Conservation (phyloP, 2,888 invertebrate species). For the Drosophila mimetica region DNA sequence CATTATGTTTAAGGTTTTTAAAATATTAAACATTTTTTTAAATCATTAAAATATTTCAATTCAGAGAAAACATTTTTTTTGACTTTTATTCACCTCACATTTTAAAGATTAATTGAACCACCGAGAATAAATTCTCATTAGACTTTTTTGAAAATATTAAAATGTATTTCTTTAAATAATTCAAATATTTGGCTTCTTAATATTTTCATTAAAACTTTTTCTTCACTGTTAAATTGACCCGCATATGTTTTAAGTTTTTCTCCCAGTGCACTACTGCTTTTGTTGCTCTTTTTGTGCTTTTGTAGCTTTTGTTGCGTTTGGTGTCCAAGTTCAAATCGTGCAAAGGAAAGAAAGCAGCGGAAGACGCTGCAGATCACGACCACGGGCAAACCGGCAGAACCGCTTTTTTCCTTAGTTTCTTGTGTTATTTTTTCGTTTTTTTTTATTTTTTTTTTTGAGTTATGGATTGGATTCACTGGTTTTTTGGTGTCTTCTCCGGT, state of each 20-base stretch:
- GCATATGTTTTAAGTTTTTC: background rate
- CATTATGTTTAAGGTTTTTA: no score
- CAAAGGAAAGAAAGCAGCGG: slow-evolving; percentile 67
- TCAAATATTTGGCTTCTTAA: no score
- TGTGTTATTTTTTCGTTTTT: slow-evolving; percentile 32
- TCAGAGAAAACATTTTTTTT: no score
- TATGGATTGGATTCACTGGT: slow-evolving; percentile 2
- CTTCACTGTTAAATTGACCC: background rate
- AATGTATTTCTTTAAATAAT: no score
- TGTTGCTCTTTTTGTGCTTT: slow-evolving; percentile 18
- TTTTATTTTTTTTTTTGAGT: slow-evolving; percentile 27
- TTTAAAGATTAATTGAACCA: no score
- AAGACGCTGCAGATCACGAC: slow-evolving; percentile 61
- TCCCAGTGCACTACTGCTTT: slow-evolving; percentile 6
- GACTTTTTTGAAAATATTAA: no score
- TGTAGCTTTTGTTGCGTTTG: slow-evolving; percentile 37
- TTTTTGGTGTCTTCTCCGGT: slow-evolving; percentile 47
- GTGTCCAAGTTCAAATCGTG: slow-evolving; percentile 78
- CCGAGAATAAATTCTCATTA: no score
- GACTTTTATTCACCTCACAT: no score
- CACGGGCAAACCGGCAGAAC: slow-evolving; percentile 75
- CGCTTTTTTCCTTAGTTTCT: slow-evolving; percentile 53
- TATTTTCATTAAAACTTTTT: no score
- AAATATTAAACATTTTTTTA: no score
- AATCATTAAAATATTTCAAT: no score